phyloP scores from a whole-genome alignment of 2,113 vertebrate species.

The Elephas maximus region DNA sequence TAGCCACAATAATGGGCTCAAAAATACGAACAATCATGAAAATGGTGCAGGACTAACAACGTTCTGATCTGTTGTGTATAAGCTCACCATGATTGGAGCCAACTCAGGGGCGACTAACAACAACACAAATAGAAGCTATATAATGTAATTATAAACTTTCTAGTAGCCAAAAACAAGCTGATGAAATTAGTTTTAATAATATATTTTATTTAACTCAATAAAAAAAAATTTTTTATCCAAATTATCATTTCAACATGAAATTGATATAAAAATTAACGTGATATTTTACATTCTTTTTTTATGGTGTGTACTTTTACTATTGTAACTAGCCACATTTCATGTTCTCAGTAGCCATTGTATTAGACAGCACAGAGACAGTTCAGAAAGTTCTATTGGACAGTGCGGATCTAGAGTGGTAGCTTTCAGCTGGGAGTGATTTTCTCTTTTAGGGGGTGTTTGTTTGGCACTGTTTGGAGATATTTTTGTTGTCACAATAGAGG shows the following conservation, averaged over 20 bases:
- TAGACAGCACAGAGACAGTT: background rate
- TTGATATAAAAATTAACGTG: background rate
- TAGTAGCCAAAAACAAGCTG: background rate
- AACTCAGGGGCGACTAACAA: too few species aligned
- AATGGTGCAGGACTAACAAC: too few species aligned
- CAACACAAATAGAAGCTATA: background rate
- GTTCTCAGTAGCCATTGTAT: background rate
- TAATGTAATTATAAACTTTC: background rate
- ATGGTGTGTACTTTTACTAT: background rate
- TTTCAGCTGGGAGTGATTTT: background rate
- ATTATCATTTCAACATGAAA: conserved; percentile 38
- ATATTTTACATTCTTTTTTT: background rate
- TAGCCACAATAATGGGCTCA: too few species aligned
- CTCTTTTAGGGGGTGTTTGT: background rate
- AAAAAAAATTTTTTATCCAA: background rate
- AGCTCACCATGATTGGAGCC: too few species aligned
- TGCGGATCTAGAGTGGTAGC: background rate
- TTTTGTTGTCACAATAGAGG: background rate
- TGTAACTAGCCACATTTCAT: background rate
- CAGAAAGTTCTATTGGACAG: background rate
- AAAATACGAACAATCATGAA: too few species aligned
- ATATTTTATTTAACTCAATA: background rate
- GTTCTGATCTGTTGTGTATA: too few species aligned
- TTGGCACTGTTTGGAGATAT: background rate
- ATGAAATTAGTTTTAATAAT: conserved; percentile 26